Base-by-base conservation (phyloP, 2,888 invertebrate species). In the Hesperia comma region DNA sequence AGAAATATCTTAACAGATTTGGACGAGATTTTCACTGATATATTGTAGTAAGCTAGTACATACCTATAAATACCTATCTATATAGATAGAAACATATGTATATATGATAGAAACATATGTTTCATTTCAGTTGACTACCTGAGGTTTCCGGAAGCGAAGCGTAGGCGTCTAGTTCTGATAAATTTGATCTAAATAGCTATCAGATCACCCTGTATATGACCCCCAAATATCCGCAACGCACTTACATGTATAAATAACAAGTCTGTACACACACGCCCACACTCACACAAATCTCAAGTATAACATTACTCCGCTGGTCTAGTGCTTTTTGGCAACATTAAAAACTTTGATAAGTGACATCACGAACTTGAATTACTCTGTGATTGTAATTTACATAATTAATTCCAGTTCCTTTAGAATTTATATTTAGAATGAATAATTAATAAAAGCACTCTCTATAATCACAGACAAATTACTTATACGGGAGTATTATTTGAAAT, bases 201-300 rank as follows among this genome's bases (percentile, higher is more conserved):
- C 1, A 51, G 7, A 53, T 26, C 61, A 62, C 8, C 12, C 40
- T 62, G 54, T 62, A 62, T 54, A 54, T 62, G 62, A 62, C 62
- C 62, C 58, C 64, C 58, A 58, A 64, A 58, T 53, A 64, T 64
- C 64, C 58, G 64, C 53, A 58, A 64, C 58, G 51, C 64, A 64
- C 57, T 63, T 63, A 64, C 57, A 63, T 40, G 57, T 57, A 63
- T 51, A 63, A 63, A 63, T 63, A 63, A 63, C 63, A 49, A 46
- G 63, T 63, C 43, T 33, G 57, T 57, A 63, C 57, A 40, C 63
- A 55, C 57, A 57, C 61, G 40, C 63, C 37, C 56, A 46, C 21
- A 63, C 56, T 49, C 63, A 63, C 57, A 57, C 63, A 63, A 32
- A 62, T 33, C 19, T 14, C 62, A 8, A 55, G 62, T 43, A 62